Conservation (phyloP, 2,113 vertebrate genomes). For the Centropus bengalensis region DNA sequence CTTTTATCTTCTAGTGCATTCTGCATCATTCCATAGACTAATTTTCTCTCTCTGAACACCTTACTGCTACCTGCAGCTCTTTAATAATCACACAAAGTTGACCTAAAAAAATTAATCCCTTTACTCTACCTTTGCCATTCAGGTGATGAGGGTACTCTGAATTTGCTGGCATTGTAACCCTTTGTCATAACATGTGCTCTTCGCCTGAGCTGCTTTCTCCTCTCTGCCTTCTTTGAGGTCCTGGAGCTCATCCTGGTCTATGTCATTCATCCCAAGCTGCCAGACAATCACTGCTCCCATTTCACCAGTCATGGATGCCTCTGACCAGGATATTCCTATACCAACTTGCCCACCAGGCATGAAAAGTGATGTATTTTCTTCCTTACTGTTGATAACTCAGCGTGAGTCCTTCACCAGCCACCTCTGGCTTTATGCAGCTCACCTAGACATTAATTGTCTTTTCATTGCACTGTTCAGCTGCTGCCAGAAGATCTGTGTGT, state of each 20-base stretch:
- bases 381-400: not conserved
- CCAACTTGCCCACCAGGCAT: accelerated
- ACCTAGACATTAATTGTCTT: accelerated
- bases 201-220: not conserved
- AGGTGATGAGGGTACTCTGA: not conserved
- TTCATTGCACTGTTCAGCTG: not conserved
- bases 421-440: not conserved
- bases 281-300: accelerated
- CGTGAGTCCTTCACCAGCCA: not conserved
- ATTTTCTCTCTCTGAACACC: not conserved
- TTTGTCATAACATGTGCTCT: not conserved
- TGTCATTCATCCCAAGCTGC: not conserved
- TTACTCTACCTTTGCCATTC: not conserved
- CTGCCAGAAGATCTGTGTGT: not conserved
- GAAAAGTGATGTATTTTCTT: not conserved
- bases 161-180: not conserved
- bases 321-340: accelerated
- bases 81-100: not conserved
- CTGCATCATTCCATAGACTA: not conserved
- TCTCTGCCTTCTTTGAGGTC: not conserved
- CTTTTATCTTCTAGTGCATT: not conserved
- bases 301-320: not conserved
- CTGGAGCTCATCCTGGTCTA: not conserved
- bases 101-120: not conserved
- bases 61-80: not conserved